Base-by-base conservation (phyloP, 2,797 vertebrate genomes). In the Philypnodon macrostomus region DNA sequence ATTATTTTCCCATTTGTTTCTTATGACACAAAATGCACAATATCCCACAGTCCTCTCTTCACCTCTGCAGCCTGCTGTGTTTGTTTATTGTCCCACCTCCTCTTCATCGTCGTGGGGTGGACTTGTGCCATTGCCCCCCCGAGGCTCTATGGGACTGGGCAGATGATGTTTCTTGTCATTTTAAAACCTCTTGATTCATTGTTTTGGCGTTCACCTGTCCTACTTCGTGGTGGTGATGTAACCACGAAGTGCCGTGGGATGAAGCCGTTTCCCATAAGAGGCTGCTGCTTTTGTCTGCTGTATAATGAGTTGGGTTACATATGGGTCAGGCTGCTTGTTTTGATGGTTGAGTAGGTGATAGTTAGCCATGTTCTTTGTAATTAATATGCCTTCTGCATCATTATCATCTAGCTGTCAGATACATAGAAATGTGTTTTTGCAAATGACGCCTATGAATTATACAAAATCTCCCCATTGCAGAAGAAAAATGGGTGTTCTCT, bases 1-100 rank as follows among this genome's bases (percentile, higher is more conserved):
- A 30, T 10, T 3, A 11, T 30, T 30, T 30, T 12, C 26, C 26
- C n/a, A 6, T 23, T 15, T 44, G 1, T 11, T 7, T 15, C 18
- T 45, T 37, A 1, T 18, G 33, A 18, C 15, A 37, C 7, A 4
- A 53, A 15, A 7, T 3, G 35, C 2, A 2, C 23, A 24, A 23
- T 19, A 38, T 62, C 33, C 1, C 36, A n/a, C n/a, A 0, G 26
- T 53, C 60, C 32, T 36, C 15, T 21, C 24, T 29, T 45, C 44
- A 39, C 58, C 58, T 65, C 39, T 34, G 53, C 14, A 17, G 29
- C 37, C 5, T 32, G 48, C 47, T 3, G 11, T 18, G 58, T 69
- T 70, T 69, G 64, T 60, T 70, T 76, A 71, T 58, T 57, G 67
- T 63, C 26, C 29, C 15, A 5, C 13, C 55, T 63, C 60, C 62